These are phyloP conservation scores for Drosophila kambysellisi DNA, from an alignment of 2,888 invertebrate genomes.

Conservation along the genomic window DNA sequence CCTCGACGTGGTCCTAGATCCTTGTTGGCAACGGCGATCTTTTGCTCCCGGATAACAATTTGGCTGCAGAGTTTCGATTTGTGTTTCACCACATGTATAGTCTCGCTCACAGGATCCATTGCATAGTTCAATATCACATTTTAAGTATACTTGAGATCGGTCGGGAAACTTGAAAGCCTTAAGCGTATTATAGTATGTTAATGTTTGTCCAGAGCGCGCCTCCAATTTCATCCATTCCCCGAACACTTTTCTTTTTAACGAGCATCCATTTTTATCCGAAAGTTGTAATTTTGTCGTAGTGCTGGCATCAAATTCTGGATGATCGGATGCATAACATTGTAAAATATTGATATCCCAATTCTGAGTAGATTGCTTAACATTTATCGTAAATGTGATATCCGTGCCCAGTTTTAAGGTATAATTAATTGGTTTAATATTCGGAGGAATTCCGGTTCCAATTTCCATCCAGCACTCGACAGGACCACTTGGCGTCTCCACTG, in stretches of 20 bases:
- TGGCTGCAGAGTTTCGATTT: not conserved
- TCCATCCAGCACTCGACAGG: conserved; percentile 92
- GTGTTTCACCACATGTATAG: conserved; percentile 56
- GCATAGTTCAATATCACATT: conserved; percentile 89
- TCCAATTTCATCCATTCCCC: conserved; percentile 88
- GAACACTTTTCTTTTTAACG: conserved; percentile 88
- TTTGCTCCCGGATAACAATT: conserved; percentile 78
- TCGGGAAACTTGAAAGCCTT: conserved; percentile 92
- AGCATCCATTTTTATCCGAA: conserved; percentile 89
- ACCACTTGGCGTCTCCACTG: conserved; percentile 88
- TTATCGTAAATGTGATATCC: conserved; percentile 89
- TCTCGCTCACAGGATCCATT: conserved; percentile 75
- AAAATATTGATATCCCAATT: conserved; percentile 89
- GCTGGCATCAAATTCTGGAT: conserved; percentile 87
- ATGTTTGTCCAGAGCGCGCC: conserved; percentile 87
- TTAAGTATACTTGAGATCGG: conserved; percentile 89
- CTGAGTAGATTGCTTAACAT: conserved; percentile 88
- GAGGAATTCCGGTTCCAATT: conserved; percentile 89
- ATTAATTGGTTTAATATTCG: conserved; percentile 88
- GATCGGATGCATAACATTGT: conserved; percentile 91
- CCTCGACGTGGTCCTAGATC: not conserved
- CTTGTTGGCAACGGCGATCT: conserved; percentile 79
- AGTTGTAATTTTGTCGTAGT: conserved; percentile 88
- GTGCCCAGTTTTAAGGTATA: conserved; percentile 89
- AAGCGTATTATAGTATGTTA: conserved; percentile 89